These are phyloP conservation scores for Aurelia coerulea DNA, from an alignment of 30 jellyfish, hydroid and myxozoan genomes.

Conservation along the genomic window DNA sequence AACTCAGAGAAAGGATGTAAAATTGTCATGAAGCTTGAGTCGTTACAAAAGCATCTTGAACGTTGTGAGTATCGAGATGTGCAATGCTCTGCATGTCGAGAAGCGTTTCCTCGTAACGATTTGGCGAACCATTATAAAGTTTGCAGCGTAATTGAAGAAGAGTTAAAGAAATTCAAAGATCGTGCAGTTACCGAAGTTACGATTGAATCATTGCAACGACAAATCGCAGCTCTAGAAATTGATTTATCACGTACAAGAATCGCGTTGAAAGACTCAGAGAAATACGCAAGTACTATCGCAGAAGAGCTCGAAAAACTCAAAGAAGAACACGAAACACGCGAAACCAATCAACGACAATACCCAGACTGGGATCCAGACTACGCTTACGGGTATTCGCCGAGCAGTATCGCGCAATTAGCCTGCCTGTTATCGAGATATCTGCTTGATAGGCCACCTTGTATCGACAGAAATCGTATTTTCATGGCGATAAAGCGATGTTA, in stretches of 20 bases:
- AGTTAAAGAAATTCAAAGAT: slow-evolving; percentile 43
- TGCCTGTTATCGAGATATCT: slow-evolving; percentile 76
- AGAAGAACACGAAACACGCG: slow-evolving; percentile 71
- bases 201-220: slow-evolving; percentile 74
- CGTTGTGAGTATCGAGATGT: slow-evolving; percentile 89
- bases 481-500: slow-evolving; percentile 96
- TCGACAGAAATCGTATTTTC: slow-evolving; percentile 91
- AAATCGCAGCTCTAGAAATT: slow-evolving; percentile 81
- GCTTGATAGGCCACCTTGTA: slow-evolving; percentile 82
- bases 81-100: slow-evolving; percentile 87
- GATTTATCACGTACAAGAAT: slow-evolving; percentile 75
- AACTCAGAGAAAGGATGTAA: slow-evolving; percentile 84
- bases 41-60: slow-evolving; percentile 62
- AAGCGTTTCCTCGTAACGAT: slow-evolving; percentile 61
- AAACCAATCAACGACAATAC: slow-evolving; percentile 52
- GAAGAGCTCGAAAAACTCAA: slow-evolving; percentile 74
- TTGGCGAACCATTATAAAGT: slow-evolving; percentile 76
- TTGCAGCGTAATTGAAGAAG: slow-evolving; percentile 80
- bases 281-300: slow-evolving; percentile 67
- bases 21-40: slow-evolving; percentile 81
- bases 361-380: slow-evolving; percentile 95
- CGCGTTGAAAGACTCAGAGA: slow-evolving; percentile 72
- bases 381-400: slow-evolving; percentile 95
- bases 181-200: slow-evolving; percentile 50
- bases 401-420: slow-evolving; percentile 92